Conservation (phyloP, 2,797 vertebrate genomes). For the Cygnus olor region DNA sequence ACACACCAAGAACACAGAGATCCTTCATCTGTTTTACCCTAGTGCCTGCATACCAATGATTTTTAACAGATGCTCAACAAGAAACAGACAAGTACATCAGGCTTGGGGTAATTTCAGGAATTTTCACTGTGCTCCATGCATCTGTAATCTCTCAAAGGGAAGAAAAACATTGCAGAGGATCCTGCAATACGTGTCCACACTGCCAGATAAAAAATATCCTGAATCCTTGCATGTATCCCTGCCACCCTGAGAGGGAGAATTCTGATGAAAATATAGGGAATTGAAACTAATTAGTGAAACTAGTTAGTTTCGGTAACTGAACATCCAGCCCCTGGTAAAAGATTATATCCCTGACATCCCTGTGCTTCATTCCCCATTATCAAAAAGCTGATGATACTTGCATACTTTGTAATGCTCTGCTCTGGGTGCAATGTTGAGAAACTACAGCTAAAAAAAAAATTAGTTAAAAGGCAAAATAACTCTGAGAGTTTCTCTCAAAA, state of each 20-base stretch:
- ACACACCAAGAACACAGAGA: accelerated
- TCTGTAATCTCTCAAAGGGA: not conserved
- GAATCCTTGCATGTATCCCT: not conserved
- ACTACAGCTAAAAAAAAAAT: not conserved
- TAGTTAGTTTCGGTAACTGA: not conserved
- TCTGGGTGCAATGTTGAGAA: not conserved
- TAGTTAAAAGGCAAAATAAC: not conserved
- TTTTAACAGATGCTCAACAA: not conserved
- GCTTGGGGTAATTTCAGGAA: not conserved
- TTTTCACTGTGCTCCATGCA: not conserved
- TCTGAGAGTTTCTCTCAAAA: not conserved
- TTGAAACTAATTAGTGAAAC: not conserved
- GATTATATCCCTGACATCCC: not conserved
- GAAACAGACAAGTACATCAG: not conserved
- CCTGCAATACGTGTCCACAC: not conserved
- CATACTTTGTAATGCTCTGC: not conserved
- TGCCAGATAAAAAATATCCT: not conserved
- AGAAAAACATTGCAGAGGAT: not conserved
- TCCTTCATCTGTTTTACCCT: not conserved
- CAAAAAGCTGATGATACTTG: not conserved
- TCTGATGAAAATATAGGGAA: not conserved
- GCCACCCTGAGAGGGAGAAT: not conserved
- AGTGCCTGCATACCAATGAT: not conserved
- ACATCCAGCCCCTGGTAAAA: not conserved
- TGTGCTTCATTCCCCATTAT: not conserved